Evolutionary conservation across 1,140 invertebrate species (phyloP), one percentile per base, ranked within the genome.

Genomic region (Amyelois transitella): DNA sequence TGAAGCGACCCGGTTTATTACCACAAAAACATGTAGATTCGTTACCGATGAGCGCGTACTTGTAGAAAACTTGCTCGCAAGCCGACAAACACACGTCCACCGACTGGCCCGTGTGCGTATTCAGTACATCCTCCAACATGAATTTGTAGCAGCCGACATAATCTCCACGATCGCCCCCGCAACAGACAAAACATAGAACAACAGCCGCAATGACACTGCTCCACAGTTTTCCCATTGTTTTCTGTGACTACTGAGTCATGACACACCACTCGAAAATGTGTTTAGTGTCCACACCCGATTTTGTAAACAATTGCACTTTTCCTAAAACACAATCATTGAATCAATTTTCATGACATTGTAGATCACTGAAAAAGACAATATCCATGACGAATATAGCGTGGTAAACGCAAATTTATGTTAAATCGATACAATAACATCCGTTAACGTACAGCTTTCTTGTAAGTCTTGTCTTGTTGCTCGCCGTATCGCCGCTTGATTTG

Each of bases 21-120:
- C 75, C 80, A 52, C 86, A 89, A 43, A 81, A 82, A 55, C 88
- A 89, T 7, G 77, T 81, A 0, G 84, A 82, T n/a, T 85, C 78
- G 45, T 88, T 88, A 17, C 77, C 77, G 44, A 88, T 73, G 4
- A 88, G 62, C 20, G 86, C 81, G 52, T 83, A 88, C 44, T 79
- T 85, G 58, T 88, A 89, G 53, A 72, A 88, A 2, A 88, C 72
- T 63, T 88, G 74, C 49, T 88, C 84, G 51, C 88, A 89, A 5
- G 82, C 81, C 4, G 79, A 77, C 8, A 88, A 53, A 47, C 88
- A 89, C 10, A 79, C 81, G 58, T 86, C 86, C 0, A 85, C 84
- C 0, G 84, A 86, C 47, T 87, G 78, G 0, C 83, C 88, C 7
- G 80, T 77, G 56, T 82, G 81, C 6, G 76, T 87, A 51, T 86